Evolutionary conservation across 1,140 invertebrate genomes (phyloP).

Genomic region (Trichomalopsis sarcophagae): DNA sequence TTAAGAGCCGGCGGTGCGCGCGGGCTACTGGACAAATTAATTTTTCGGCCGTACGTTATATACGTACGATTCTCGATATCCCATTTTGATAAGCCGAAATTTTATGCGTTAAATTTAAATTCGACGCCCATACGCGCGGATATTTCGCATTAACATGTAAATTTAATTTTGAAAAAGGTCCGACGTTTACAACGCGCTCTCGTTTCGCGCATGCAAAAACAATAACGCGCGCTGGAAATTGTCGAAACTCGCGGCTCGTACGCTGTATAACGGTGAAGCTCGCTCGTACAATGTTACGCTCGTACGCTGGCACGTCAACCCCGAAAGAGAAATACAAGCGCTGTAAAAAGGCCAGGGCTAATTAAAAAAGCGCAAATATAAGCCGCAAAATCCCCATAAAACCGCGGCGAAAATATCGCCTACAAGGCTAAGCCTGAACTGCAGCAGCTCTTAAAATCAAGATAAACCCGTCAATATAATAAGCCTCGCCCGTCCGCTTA

Average conservation of each 20-base stretch:
- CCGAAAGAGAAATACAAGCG: no score
- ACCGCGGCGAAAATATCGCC: no score
- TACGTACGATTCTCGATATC: background rate
- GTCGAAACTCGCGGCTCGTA: background rate
- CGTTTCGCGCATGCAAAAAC: background rate
- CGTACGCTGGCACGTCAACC: no score
- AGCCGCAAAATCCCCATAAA: background rate
- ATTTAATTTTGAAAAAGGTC: conserved; percentile 16
- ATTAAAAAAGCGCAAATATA: background rate
- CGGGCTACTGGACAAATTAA: conserved; percentile 11
- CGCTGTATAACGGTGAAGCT: background rate
- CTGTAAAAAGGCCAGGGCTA: background rate
- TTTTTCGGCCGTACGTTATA: background rate
- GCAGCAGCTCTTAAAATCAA: no score
- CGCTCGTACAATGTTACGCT: background rate
- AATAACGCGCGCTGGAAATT: background rate
- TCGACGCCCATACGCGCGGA: background rate
- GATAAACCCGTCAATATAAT: no score
- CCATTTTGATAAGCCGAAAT: background rate
- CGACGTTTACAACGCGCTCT: background rate
- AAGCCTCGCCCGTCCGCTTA: no score
- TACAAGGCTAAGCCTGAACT: no score
- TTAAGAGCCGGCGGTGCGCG: background rate
- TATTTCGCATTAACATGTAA: conserved; percentile 13
- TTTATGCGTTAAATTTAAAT: conserved; percentile 7